Base-by-base conservation (phyloP, 23 tunicate species). In the Clavelina lepadiformis region DNA sequence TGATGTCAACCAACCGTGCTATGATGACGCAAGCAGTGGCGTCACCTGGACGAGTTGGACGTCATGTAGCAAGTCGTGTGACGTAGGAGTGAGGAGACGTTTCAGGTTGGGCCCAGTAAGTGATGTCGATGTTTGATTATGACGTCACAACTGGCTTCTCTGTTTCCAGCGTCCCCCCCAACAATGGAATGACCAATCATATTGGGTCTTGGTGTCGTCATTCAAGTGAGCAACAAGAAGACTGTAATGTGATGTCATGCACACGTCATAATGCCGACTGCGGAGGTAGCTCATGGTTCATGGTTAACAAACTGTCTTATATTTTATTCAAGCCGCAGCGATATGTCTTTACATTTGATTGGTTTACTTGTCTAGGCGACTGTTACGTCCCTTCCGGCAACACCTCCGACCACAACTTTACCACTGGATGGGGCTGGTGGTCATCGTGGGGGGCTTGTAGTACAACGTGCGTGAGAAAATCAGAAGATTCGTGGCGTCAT, bases 31-130 rank as follows among this genome's bases (percentile, higher is more conserved):
- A 4, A 18, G 1, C 25, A 37, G 28, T 38, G 67, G 35, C 46
- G 67, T 31, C 3, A 19, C 31, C 5, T 75, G 81, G 81, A 38
- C 69, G 24, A 30, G 38, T 23, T 75, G 81, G 81, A 29, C 63
- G 18, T 52, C 20, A 30, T 75, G 81, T 51, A 63, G 71, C 24
- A 32, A 23, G 69, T 30, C 60, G 30, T 75, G 81, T 51, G 81
- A 63, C 35, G 61, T 38, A 3, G 81, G 81, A 3, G 63, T 58
- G 4, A 62, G 51, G 22, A 33, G 58, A 8, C 49, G 81, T 4
- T 32, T 62, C 13, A 51, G 81, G 63, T 63, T 21, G 36, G 21
- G 37, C 30, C 23, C n/a, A n/a, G n/a, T n/a, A n/a, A n/a, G n/a
- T n/a, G n/a, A n/a, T n/a, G n/a, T n/a, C n/a, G n/a, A n/a, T n/a